Conservation (phyloP, 2,888 invertebrate genomes). For the Hypsopygia costalis region DNA sequence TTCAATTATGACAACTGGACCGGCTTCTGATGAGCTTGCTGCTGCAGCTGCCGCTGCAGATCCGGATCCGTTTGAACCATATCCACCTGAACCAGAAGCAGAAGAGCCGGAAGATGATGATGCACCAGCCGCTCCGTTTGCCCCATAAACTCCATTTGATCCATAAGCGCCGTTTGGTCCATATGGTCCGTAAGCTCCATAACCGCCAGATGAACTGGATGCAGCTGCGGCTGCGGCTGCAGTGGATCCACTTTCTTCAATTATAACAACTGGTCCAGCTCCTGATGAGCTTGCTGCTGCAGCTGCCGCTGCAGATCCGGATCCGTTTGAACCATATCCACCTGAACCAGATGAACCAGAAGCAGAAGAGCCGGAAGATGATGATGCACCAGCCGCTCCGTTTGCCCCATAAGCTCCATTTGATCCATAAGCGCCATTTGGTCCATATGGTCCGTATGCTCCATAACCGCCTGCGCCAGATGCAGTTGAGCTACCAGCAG, state of each 20-base stretch:
- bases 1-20: constrained; percentile 24
- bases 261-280: too few species aligned
- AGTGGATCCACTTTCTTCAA: not conserved
- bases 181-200: not conserved
- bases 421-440: too few species aligned
- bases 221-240: not conserved
- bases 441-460: too few species aligned
- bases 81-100: not conserved
- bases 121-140: not conserved
- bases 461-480: too few species aligned
- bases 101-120: not conserved
- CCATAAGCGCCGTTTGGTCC: not conserved
- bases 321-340: too few species aligned
- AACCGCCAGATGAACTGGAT: not conserved
- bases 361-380: too few species aligned
- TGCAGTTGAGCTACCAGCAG: too few species aligned
- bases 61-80: not conserved
- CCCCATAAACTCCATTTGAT: not conserved
- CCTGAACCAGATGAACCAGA: too few species aligned
- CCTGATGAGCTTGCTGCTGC: too few species aligned
- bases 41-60: constrained; percentile 32
- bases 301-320: too few species aligned
- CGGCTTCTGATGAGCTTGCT: constrained; percentile 45
- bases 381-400: too few species aligned
- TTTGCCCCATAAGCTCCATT: too few species aligned